These are phyloP conservation scores for Odontomachus brunneus DNA, from an alignment of 1,140 invertebrate genomes.

Conservation along the genomic window DNA sequence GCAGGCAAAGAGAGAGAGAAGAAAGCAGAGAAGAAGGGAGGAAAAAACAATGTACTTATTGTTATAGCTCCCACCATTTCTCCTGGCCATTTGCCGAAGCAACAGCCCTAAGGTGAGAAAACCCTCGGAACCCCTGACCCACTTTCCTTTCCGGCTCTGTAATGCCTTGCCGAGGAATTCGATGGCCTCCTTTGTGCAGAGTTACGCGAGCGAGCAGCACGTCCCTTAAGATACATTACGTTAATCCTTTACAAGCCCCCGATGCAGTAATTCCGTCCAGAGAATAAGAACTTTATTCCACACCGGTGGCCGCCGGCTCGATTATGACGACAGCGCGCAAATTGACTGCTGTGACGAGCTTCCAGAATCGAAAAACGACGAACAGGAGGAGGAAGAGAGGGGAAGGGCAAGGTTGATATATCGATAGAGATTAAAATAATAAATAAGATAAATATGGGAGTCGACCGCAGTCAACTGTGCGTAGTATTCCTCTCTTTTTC, in stretches of 20 bases:
- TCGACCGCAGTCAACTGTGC: too few relatives aligned
- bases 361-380: too few relatives aligned
- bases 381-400: too few relatives aligned
- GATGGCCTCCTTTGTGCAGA: neutral
- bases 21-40: neutral
- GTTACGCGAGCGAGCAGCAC: neutral
- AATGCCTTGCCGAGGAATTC: constrained; percentile 27
- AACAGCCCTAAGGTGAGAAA: constrained; percentile 57
- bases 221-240: constrained; percentile 1
- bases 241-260: constrained; percentile 9
- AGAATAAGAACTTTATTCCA: constrained; percentile 4
- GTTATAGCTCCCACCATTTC: constrained; percentile 26
- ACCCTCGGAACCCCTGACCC: constrained; percentile 43
- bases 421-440: too few relatives aligned
- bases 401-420: too few relatives aligned
- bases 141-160: constrained; percentile 45
- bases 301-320: neutral
- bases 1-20: too few relatives aligned
- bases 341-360: neutral
- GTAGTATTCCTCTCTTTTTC: too few relatives aligned
- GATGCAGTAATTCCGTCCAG: neutral
- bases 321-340: neutral
- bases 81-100: constrained; percentile 49
- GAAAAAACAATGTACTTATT: constrained; percentile 57
- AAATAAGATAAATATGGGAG: too few relatives aligned